A percentile compares a stretch with the other conserved stretches of the same genome.
Evolutionary conservation across 1,140 invertebrate genomes (phyloP).

Genomic region (Batillaria attramentaria): DNA sequence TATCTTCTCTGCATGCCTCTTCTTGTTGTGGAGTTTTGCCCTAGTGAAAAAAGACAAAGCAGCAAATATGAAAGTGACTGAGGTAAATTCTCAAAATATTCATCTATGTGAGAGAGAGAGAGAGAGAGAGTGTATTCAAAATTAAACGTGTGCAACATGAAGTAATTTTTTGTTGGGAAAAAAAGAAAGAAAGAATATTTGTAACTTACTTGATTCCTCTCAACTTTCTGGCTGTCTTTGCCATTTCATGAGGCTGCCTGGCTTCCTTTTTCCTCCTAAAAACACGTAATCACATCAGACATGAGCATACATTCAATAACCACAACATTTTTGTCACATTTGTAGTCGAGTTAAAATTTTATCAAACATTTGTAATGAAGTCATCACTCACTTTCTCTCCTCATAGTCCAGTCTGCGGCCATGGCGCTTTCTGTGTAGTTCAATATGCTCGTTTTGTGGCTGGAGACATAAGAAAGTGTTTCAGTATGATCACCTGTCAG

Average conservation of each 20-base stretch:
- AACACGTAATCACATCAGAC: neutral
- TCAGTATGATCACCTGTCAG: neutral
- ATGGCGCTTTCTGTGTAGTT: slow-evolving; percentile 95
- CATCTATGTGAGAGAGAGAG: neutral
- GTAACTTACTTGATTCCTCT: slow-evolving; percentile 86
- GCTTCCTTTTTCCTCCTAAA: slow-evolving; percentile 92
- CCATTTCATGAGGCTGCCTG: slow-evolving; percentile 89
- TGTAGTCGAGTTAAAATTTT: slow-evolving; percentile 1
- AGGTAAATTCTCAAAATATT: neutral
- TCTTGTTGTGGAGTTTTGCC: slow-evolving; percentile 97
- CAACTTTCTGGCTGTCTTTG: slow-evolving; percentile 91
- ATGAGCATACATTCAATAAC: neutral
- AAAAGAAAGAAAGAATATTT: slow-evolving; percentile 3
- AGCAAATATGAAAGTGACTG: slow-evolving; percentile 2
- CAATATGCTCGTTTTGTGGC: slow-evolving; percentile 99
- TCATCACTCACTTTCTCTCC: slow-evolving; percentile 81
- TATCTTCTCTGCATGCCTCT: slow-evolving; percentile 97
- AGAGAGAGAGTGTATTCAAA: neutral
- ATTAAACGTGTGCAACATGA: neutral
- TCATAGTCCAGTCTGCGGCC: slow-evolving; percentile 98
- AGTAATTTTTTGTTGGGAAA: no score
- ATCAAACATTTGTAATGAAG: neutral
- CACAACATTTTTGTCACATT: neutral
- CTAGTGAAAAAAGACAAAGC: slow-evolving; percentile 47
- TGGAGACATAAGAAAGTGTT: slow-evolving; percentile 49